A percentile compares a stretch with the other conserved stretches of the same genome.
Evolutionary conservation across 2,888 invertebrate species (phyloP).

Genomic region (Entomobrya proxima): DNA sequence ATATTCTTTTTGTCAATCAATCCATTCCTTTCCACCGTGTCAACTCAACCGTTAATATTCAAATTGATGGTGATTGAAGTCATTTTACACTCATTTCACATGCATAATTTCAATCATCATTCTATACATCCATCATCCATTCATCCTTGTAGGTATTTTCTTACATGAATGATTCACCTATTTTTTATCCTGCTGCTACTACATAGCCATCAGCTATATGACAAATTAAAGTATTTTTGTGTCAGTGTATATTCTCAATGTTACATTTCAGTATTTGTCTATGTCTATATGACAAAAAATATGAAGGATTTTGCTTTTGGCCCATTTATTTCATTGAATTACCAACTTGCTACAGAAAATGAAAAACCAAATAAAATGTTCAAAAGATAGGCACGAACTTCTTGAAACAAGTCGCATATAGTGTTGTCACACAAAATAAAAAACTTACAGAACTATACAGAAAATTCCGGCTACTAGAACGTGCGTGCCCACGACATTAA

Average conservation of each 20-base stretch:
- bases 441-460: too few species aligned
- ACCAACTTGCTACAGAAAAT: not conserved
- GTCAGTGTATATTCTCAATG: not conserved
- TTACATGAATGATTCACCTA: not conserved
- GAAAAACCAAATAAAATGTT: not conserved
- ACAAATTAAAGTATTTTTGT: not conserved
- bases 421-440: too few species aligned
- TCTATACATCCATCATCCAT: not conserved
- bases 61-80: slow-evolving; percentile 57
- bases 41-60: slow-evolving; percentile 46
- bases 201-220: not conserved
- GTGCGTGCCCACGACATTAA: too few species aligned
- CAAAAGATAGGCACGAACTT: not conserved
- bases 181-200: not conserved
- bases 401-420: too few species aligned
- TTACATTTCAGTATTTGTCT: not conserved
- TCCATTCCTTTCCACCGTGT: slow-evolving; percentile 6
- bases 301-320: not conserved
- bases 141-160: not conserved
- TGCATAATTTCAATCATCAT: slow-evolving; percentile 21
- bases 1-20: slow-evolving; percentile 10
- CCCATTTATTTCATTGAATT: not conserved
- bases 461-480: too few species aligned
- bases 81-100: slow-evolving; percentile 52
- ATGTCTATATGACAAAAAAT: not conserved